Conservation (phyloP, 2,888 invertebrate genomes). For the Rotaria magnacalcarata region DNA sequence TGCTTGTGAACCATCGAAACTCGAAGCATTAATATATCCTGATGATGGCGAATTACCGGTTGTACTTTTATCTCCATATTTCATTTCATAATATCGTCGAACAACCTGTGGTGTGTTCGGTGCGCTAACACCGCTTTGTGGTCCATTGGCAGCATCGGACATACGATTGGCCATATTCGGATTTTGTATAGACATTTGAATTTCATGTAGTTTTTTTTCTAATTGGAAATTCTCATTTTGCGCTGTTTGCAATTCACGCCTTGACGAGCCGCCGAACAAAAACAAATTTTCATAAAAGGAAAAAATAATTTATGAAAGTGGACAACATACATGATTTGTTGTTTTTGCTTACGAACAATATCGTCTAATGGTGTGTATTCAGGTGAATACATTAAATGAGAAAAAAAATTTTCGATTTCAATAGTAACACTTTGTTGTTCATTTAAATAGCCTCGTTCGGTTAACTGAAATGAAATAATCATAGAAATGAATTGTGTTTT, state of each 20-base stretch:
- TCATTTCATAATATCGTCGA: conserved; percentile 40
- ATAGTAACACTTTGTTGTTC: conserved; percentile 69
- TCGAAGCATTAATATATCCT: not conserved
- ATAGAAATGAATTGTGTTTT: not conserved
- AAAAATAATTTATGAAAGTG: no score
- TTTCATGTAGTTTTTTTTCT: conserved; percentile 75
- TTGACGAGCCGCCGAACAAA: conserved; percentile 53
- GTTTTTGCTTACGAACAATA: conserved; percentile 72
- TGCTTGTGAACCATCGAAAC: not conserved
- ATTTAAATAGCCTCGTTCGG: conserved; percentile 69
- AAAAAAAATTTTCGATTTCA: conserved; percentile 77
- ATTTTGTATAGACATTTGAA: conserved; percentile 67
- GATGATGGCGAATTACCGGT: not conserved
- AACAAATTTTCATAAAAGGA: conserved; percentile 50
- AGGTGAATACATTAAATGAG: conserved; percentile 73
- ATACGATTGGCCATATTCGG: conserved; percentile 21
- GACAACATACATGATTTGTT: conserved; percentile 71
- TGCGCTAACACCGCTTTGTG: conserved; percentile 39
- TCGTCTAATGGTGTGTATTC: conserved; percentile 79
- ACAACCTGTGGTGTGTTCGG: conserved; percentile 43
- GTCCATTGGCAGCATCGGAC: conserved; percentile 40
- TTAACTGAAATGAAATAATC: conserved; percentile 62
- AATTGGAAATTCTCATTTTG: conserved; percentile 77
- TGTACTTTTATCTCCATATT: conserved; percentile 37
- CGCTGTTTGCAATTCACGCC: conserved; percentile 72